phyloP scores from a whole-genome alignment of 2,888 invertebrate species.

The Lomographa bimaculata region DNA sequence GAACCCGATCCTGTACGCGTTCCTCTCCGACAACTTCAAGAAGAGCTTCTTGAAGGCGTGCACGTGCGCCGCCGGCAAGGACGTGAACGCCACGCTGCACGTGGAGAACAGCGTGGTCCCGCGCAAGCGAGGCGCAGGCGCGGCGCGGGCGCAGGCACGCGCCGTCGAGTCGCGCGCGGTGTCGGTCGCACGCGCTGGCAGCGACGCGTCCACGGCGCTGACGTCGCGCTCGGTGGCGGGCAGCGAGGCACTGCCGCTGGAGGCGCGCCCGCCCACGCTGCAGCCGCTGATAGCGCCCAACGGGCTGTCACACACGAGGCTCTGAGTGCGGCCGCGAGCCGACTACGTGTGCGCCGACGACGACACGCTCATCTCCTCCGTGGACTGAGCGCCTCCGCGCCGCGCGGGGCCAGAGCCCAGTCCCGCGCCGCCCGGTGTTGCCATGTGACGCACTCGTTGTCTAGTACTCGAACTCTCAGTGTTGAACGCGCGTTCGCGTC shows the following conservation, averaged over 20 bases:
- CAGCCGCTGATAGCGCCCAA: conserved; percentile 68
- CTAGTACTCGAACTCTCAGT: too few relatives aligned
- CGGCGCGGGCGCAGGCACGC: conserved; percentile 56
- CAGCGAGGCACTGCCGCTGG: conserved; percentile 64
- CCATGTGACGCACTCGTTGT: conserved; percentile 65
- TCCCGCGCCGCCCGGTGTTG: conserved; percentile 58
- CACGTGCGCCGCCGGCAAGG: conserved; percentile 92
- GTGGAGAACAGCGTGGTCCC: conserved; percentile 94
- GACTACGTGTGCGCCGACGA: conserved; percentile 58
- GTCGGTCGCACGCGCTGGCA: conserved; percentile 43
- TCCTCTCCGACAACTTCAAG: conserved; percentile 96
- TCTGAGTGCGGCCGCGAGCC: conserved; percentile 74
- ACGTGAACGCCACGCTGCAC: conserved; percentile 93
- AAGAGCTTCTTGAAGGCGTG: conserved; percentile 97
- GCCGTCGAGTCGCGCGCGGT: conserved; percentile 51
- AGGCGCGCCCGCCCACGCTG: conserved; percentile 56
- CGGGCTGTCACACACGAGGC: conserved; percentile 65
- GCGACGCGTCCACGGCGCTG: conserved; percentile 71
- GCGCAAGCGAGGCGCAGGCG: conserved; percentile 58
- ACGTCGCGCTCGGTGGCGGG: conserved; percentile 70
- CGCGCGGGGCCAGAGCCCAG: conserved; percentile 60
- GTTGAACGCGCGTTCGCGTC: conserved; percentile 40
- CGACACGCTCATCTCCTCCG: conserved; percentile 66
- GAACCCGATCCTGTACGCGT: conserved; percentile 96
- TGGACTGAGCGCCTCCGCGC: conserved; percentile 53